phyloP scores from a whole-genome alignment of 1,140 invertebrate genomes.

The Scaptodrosophila lebanonensis region DNA sequence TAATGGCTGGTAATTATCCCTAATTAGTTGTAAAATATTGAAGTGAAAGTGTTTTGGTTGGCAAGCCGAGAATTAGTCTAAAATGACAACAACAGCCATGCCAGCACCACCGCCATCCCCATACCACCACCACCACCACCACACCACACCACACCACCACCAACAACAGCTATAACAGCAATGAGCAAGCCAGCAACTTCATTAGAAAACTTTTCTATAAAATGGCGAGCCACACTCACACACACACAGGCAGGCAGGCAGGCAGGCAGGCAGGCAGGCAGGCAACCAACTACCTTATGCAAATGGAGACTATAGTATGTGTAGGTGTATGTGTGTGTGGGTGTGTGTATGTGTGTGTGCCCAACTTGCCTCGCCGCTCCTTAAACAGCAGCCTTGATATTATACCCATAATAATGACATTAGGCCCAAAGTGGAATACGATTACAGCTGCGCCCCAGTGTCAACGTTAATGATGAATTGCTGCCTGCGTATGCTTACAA shows the following conservation, averaged over 20 bases:
- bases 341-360: too few species aligned
- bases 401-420: constrained; percentile 31
- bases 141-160: not conserved
- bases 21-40: constrained; percentile 76
- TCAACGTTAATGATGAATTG: constrained; percentile 44
- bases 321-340: not conserved
- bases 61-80: not conserved
- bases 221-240: too few species aligned
- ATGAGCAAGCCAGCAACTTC: too few species aligned
- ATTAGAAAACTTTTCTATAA: too few species aligned
- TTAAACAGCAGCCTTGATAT: not conserved
- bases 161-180: too few species aligned
- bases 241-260: too few species aligned
- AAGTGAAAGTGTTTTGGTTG: constrained; percentile 51
- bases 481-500: not conserved
- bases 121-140: not conserved
- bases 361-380: too few species aligned
- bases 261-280: too few species aligned
- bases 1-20: constrained; percentile 67
- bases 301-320: too few species aligned
- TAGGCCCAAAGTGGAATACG: constrained; percentile 27
- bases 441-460: constrained; percentile 28
- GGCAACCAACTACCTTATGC: too few species aligned
- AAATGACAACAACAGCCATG: constrained; percentile 19
- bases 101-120: constrained; percentile 28